Evolutionary conservation across 2,888 invertebrate species (phyloP).

Genomic region (Eucriotettix oculatus): DNA sequence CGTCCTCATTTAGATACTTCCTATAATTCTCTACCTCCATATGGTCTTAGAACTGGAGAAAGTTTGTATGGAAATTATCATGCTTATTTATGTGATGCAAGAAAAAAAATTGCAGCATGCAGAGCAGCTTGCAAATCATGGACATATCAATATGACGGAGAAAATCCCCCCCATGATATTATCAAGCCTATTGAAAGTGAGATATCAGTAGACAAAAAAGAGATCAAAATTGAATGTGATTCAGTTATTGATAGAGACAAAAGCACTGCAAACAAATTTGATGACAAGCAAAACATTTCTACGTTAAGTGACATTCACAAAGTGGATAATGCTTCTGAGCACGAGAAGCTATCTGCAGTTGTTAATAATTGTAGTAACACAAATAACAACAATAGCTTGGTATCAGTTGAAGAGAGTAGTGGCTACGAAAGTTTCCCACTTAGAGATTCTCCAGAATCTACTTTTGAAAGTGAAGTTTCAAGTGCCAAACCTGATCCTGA

Average conservation of each 20-base stretch:
- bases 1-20: slow-evolving; percentile 23
- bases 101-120: slow-evolving; percentile 57
- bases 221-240: not conserved
- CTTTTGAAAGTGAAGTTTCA: slow-evolving; percentile 22
- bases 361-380: no score
- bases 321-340: no score
- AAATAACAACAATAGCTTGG: slow-evolving; percentile 30
- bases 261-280: not conserved
- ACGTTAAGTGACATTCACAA: no score
- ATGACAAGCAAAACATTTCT: no score
- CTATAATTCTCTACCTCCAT: slow-evolving; percentile 7
- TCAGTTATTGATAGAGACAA: not conserved
- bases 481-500: not conserved
- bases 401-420: slow-evolving; percentile 58
- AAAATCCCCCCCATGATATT: slow-evolving; percentile 24
- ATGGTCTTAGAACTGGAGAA: slow-evolving; percentile 23
- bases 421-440: slow-evolving; percentile 54
- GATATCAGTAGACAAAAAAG: not conserved
- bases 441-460: slow-evolving; percentile 29
- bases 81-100: slow-evolving; percentile 73
- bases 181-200: not conserved
- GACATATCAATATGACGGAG: slow-evolving; percentile 63
- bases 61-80: slow-evolving; percentile 66
- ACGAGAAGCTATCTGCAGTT: no score
- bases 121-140: slow-evolving; percentile 58